A percentile compares a stretch with the other conserved stretches of the same genome.
phyloP scores from a whole-genome alignment of 2,797 vertebrate genomes.

The Meriones psammophilus region DNA sequence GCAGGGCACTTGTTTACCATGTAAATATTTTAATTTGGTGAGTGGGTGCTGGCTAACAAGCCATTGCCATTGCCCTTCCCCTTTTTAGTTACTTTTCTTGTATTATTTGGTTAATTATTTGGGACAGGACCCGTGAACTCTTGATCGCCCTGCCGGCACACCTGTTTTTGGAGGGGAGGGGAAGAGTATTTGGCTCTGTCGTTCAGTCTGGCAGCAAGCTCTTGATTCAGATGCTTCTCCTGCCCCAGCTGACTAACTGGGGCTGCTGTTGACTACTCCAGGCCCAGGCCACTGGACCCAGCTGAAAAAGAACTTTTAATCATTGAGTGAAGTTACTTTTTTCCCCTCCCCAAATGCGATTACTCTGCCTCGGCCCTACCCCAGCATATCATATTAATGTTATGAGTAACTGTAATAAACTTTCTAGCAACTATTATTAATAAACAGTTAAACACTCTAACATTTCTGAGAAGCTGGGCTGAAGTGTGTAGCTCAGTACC shows the following conservation, averaged over 20 bases:
- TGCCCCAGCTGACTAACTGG: not conserved
- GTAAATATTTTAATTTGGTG: not conserved
- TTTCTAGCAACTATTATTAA: not conserved
- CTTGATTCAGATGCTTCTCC: not conserved
- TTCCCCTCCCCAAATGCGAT: too few relatives aligned
- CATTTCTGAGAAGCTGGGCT: not conserved
- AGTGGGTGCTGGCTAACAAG: not conserved
- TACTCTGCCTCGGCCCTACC: not conserved
- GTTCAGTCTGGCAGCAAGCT: not conserved
- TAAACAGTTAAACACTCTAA: not conserved
- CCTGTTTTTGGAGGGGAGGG: fast-evolving
- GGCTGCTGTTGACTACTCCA: not conserved
- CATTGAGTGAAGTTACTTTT: not conserved
- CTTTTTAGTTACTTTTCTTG: not conserved
- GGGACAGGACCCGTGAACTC: not conserved
- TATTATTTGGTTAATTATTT: not conserved
- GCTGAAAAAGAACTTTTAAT: not conserved
- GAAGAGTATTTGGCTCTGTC: not conserved
- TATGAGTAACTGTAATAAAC: not conserved
- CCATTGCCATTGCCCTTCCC: not conserved
- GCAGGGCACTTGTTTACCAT: not conserved
- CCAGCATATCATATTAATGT: not conserved
- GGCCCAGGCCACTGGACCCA: not conserved
- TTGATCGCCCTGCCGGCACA: not conserved
- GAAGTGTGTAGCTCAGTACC: not conserved